A percentile compares a stretch with the other conserved stretches of the same genome.
These are phyloP conservation scores for Zootermopsis nevadensis DNA, from an alignment of 2,888 invertebrate genomes.

Conservation along the genomic window DNA sequence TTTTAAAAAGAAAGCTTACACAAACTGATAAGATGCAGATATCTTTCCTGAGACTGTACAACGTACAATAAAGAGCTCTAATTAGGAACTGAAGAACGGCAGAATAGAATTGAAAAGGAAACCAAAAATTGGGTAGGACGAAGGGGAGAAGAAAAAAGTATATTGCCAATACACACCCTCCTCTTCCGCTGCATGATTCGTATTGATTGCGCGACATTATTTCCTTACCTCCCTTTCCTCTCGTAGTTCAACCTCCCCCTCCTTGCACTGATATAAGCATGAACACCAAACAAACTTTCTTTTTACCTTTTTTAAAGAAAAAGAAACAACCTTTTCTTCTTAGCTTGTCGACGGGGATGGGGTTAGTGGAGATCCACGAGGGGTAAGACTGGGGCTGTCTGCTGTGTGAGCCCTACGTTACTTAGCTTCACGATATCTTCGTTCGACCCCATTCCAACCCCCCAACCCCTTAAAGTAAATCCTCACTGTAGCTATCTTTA, in stretches of 20 bases:
- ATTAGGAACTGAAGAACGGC: conserved; percentile 26
- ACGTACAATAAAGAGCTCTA: conserved; percentile 10
- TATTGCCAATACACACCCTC: conserved; percentile 39
- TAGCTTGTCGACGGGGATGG: background rate
- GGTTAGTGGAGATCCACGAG: conserved; percentile 13
- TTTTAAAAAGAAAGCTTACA: background rate
- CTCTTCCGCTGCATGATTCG: conserved; percentile 21
- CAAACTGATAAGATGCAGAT: conserved; percentile 1
- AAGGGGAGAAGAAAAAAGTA: conserved; percentile 5
- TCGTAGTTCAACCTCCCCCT: background rate
- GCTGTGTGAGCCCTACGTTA: too few species aligned
- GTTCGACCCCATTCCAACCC: conserved; percentile 18
- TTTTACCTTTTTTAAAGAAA: background rate
- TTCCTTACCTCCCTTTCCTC: background rate
- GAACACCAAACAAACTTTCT: conserved; percentile 15
- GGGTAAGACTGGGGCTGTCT: conserved; percentile 12
- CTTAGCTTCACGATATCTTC: conserved; percentile 39
- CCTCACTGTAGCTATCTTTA: conserved; percentile 35
- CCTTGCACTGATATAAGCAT: background rate
- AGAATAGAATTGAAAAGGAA: conserved; percentile 28
- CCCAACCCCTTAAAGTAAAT: background rate
- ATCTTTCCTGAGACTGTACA: background rate
- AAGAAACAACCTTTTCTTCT: background rate
- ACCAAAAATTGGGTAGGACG: conserved; percentile 14
- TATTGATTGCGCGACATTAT: conserved; percentile 18